A percentile compares a stretch with the other conserved stretches of the same genome.
These are phyloP conservation scores for Ochropleura leucogaster DNA, from an alignment of 2,888 invertebrate species.

Conservation along the genomic window DNA sequence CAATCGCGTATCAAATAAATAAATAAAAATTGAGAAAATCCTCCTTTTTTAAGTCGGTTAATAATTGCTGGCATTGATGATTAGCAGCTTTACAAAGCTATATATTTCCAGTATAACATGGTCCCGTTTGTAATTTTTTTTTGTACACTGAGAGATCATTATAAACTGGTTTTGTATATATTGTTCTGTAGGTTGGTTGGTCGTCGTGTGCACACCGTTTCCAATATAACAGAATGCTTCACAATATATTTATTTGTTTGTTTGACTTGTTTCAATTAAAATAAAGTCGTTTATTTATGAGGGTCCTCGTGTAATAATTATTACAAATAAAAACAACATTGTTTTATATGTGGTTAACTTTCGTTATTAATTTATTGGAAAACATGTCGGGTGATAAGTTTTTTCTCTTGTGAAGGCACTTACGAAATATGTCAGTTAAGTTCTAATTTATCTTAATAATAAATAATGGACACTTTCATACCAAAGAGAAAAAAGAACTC, in stretches of 20 bases:
- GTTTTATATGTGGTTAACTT: constrained; percentile 8
- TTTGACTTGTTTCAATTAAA: constrained; percentile 36
- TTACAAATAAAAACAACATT: constrained; percentile 21
- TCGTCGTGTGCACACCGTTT: neutral
- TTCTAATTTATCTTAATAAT: neutral
- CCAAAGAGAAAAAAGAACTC: neutral
- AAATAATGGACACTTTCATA: neutral
- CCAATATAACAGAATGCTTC: constrained; percentile 28
- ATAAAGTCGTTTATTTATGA: constrained; percentile 37
- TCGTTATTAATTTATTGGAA: neutral
- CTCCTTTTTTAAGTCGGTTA: too few species aligned
- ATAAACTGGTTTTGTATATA: too few species aligned
- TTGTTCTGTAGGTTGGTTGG: too few species aligned
- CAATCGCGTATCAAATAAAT: too few species aligned
- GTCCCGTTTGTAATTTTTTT: too few species aligned
- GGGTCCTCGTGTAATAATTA: constrained; percentile 21
- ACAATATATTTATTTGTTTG: constrained; percentile 25
- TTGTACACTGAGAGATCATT: too few species aligned
- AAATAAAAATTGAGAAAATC: too few species aligned
- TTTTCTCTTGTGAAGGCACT: neutral
- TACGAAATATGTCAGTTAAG: neutral
- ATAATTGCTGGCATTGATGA: too few species aligned
- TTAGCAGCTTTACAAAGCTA: too few species aligned
- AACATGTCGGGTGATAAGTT: neutral
- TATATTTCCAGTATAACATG: too few species aligned